Percentiles rank a stretch among this genome's conserved stretches.
phyloP scores from a whole-genome alignment of 2,113 vertebrate genomes.

The Typhlomys cinereus region DNA sequence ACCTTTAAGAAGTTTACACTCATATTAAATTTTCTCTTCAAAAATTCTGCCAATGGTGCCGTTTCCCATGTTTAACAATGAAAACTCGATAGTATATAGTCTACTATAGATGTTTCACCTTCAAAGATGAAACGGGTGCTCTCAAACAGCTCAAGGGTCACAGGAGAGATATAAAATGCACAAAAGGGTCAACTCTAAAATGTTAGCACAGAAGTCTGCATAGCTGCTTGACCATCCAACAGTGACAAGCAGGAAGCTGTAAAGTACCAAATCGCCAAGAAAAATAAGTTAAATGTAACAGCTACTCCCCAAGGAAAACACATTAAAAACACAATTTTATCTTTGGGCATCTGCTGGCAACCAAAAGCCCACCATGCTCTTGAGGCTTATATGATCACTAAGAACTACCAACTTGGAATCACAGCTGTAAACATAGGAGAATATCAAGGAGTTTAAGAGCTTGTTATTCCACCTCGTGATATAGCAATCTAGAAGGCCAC shows the following conservation, averaged over 20 bases:
- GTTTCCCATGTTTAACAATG: slow-evolving; percentile 38
- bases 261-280: slow-evolving; percentile 58
- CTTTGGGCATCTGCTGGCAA: slow-evolving; percentile 53
- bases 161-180: slow-evolving; percentile 52
- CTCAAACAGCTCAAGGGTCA: slow-evolving; percentile 51
- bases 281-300: slow-evolving; percentile 60
- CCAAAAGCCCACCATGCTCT: slow-evolving; percentile 50
- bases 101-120: slow-evolving; percentile 53
- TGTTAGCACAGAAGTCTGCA: background rate
- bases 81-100: slow-evolving; percentile 53
- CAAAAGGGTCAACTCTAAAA: slow-evolving; percentile 64
- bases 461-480: background rate
- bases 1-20: slow-evolving; percentile 37
- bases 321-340: slow-evolving; percentile 54
- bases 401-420: slow-evolving; percentile 62
- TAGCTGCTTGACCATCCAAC: slow-evolving; percentile 45
- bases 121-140: slow-evolving; percentile 61
- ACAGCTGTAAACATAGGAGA: slow-evolving; percentile 40
- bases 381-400: slow-evolving; percentile 35
- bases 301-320: slow-evolving; percentile 57
- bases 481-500: background rate
- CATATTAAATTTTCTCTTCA: slow-evolving; percentile 2
- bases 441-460: background rate
- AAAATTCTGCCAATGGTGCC: slow-evolving; percentile 34
- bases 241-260: slow-evolving; percentile 56